Evolutionary conservation across 1,140 invertebrate genomes (phyloP).

Genomic region (Chymomyza costata): DNA sequence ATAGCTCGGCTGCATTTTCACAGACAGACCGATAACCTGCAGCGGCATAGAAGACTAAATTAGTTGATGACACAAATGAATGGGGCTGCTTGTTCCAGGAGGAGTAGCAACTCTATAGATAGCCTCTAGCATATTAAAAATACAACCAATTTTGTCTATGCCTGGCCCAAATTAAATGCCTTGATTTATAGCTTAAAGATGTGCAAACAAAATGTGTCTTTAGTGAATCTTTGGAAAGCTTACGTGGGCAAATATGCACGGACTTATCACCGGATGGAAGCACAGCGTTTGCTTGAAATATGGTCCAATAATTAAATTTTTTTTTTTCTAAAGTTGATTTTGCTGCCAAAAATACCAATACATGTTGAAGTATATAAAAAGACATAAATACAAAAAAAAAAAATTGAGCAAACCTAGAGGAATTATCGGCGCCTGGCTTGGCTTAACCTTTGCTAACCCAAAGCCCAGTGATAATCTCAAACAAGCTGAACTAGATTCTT

Average conservation of each 20-base stretch:
- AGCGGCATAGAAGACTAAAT: conserved; percentile 23
- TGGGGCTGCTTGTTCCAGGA: conserved; percentile 40
- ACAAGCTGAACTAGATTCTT: conserved; percentile 53
- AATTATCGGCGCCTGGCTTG: conserved; percentile 32
- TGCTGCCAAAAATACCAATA: conserved; percentile 28
- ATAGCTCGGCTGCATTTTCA: conserved; percentile 21
- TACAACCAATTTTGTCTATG: conserved; percentile 19
- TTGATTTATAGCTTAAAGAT: conserved; percentile 19
- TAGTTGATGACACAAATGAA: conserved; percentile 6
- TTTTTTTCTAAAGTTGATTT: conserved; percentile 8
- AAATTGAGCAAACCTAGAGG: conserved; percentile 8
- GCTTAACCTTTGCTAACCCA: conserved; percentile 41
- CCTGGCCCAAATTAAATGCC: conserved; percentile 37
- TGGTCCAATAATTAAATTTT: conserved; percentile 16
- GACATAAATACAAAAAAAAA: conserved; percentile 8
- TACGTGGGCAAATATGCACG: conserved; percentile 12
- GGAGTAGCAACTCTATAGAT: too few relatives aligned
- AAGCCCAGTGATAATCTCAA: conserved; percentile 41
- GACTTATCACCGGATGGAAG: conserved; percentile 47
- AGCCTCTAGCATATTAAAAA: too few relatives aligned
- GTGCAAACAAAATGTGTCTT: not conserved
- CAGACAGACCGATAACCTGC: too few relatives aligned
- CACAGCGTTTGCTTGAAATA: conserved; percentile 21
- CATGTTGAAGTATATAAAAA: not conserved
- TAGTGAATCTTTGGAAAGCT: too few relatives aligned